phyloP scores from a whole-genome alignment of 1,140 invertebrate genomes.

The Zaprionus ghesquierei region DNA sequence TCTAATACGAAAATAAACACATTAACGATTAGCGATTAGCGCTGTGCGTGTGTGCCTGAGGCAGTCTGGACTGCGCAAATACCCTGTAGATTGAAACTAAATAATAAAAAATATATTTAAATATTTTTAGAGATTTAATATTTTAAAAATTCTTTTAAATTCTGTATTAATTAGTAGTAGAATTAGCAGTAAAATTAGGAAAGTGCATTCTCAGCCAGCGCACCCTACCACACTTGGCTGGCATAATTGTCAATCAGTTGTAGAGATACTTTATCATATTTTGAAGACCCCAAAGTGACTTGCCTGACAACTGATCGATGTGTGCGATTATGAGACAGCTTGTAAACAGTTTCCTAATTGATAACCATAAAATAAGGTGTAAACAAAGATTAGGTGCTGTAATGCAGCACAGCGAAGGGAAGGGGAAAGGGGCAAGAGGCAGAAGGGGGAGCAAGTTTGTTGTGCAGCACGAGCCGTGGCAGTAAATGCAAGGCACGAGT shows the following conservation, averaged over 20 bases:
- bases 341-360: conserved; percentile 30
- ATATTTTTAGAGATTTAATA: too few relatives aligned
- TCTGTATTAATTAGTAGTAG: too few relatives aligned
- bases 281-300: conserved; percentile 9
- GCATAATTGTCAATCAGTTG: not conserved
- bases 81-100: conserved; percentile 2
- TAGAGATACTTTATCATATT: not conserved
- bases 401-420: not conserved
- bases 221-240: too few relatives aligned
- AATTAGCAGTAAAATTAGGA: too few relatives aligned
- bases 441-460: not conserved
- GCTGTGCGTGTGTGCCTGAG: not conserved
- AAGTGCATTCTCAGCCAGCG: too few relatives aligned
- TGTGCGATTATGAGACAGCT: conserved; percentile 27
- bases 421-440: not conserved
- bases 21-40: conserved; percentile 42
- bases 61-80: too few relatives aligned
- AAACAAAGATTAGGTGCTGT: not conserved
- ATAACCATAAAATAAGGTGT: conserved; percentile 22
- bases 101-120: too few relatives aligned
- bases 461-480: not conserved
- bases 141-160: not conserved
- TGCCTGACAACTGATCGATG: not conserved
- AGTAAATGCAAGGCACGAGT: conserved; percentile 1
- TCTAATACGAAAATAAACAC: conserved; percentile 59